These are phyloP conservation scores for Odocoileus virginianus DNA, from an alignment of 2,113 vertebrate genomes.

Conservation along the genomic window DNA sequence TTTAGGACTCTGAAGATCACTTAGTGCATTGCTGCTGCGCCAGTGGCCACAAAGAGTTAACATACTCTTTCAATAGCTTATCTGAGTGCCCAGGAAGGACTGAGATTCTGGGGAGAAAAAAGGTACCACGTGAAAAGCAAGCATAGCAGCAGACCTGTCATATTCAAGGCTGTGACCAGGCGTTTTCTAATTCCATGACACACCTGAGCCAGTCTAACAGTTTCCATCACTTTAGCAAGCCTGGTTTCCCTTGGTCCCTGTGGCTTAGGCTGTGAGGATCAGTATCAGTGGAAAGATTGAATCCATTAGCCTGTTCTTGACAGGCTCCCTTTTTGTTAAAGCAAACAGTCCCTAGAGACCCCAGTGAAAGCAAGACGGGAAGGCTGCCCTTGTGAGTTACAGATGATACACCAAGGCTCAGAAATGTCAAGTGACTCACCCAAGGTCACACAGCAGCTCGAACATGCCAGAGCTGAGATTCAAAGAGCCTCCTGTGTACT, in stretches of 20 bases:
- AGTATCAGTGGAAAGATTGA: fast-evolving
- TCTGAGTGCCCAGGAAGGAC: background rate
- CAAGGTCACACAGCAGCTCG: background rate
- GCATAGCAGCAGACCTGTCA: fast-evolving
- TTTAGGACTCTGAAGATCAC: background rate
- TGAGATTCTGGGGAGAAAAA: background rate
- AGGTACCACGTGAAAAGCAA: background rate
- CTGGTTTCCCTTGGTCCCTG: background rate
- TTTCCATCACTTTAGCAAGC: background rate
- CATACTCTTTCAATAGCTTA: background rate
- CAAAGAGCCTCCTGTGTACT: fast-evolving
- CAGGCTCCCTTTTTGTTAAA: background rate
- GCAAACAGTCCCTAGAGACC: background rate
- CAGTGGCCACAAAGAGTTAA: background rate
- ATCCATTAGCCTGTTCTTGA: background rate
- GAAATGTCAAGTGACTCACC: background rate
- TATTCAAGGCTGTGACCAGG: background rate
- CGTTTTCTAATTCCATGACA: background rate
- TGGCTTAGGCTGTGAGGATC: background rate
- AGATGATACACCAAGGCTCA: background rate
- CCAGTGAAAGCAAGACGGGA: background rate
- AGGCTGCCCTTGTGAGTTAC: background rate
- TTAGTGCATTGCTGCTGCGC: background rate
- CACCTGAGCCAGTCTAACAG: background rate
- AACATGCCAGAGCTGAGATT: background rate